Evolutionary conservation across 2,888 invertebrate genomes (phyloP).

Genomic region (Craniophora ligustri): DNA sequence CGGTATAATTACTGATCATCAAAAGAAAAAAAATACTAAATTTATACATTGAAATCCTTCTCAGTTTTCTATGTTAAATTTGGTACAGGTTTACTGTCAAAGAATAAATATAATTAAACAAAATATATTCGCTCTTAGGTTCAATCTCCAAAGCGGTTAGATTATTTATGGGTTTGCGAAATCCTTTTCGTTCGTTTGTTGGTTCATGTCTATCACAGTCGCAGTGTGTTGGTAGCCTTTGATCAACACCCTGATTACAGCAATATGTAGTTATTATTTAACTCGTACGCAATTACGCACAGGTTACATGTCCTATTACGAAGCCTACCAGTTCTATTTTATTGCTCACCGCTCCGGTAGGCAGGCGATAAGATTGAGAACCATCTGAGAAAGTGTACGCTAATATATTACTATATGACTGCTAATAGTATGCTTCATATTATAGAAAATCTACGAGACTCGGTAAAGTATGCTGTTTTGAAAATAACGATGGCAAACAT

Average conservation of each 20-base stretch:
- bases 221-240: neutral
- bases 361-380: slow-evolving; percentile 50
- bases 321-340: slow-evolving; percentile 52
- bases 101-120: slow-evolving; percentile 13
- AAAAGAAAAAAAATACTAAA: no score
- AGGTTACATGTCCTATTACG: slow-evolving; percentile 48
- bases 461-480: no score
- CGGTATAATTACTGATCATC: no score
- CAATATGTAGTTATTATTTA: slow-evolving; percentile 46
- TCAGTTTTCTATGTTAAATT: no score
- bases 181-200: slow-evolving; percentile 23
- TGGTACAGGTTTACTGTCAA: no score
- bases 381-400: slow-evolving; percentile 30
- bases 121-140: neutral
- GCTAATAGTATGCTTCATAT: slow-evolving; percentile 35
- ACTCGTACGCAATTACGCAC: slow-evolving; percentile 56
- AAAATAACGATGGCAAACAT: no score
- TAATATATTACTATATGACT: slow-evolving; percentile 37
- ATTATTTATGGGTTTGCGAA: slow-evolving; percentile 11
- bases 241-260: slow-evolving; percentile 15
- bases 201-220: neutral
- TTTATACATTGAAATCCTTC: no score
- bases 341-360: slow-evolving; percentile 65
- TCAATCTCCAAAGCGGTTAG: neutral
- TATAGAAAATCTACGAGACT: slow-evolving; percentile 20